Conservation (phyloP, 2,797 vertebrate species). For the Pempheris klunzingeri region DNA sequence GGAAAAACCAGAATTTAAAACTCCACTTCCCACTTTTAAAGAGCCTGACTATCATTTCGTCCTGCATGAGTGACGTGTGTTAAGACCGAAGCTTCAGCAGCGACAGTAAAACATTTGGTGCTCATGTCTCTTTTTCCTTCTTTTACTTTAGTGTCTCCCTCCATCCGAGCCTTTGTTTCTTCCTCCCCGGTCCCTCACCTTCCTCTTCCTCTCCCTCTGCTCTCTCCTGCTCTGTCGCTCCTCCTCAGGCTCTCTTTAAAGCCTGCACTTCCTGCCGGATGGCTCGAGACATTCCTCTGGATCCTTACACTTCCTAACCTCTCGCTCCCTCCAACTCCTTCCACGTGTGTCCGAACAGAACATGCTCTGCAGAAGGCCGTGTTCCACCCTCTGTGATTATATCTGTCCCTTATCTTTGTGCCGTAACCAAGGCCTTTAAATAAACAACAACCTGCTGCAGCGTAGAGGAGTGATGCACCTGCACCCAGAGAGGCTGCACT, state of each 20-base stretch:
- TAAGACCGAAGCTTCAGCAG: background rate
- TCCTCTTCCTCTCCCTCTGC: background rate
- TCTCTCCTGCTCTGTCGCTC: constrained; percentile 12
- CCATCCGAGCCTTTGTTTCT: constrained; percentile 1
- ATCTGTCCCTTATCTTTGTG: background rate
- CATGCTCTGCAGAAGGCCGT: background rate
- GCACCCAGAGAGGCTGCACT: too few relatives aligned
- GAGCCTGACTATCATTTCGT: background rate
- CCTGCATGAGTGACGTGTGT: background rate
- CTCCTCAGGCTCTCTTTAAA: background rate
- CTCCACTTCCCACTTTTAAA: background rate
- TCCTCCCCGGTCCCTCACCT: background rate
- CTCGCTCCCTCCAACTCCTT: constrained; percentile 21
- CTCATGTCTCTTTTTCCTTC: background rate
- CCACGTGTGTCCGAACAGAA: background rate
- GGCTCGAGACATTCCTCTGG: constrained; percentile 53
- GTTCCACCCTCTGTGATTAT: background rate
- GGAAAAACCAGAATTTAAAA: background rate
- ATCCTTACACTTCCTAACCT: constrained; percentile 33
- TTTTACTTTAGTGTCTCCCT: background rate
- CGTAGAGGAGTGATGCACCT: background rate
- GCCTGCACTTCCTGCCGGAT: constrained; percentile 39
- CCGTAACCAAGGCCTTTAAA: too few relatives aligned
- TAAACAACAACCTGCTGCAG: too few relatives aligned
- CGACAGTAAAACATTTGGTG: constrained; percentile 3